These are phyloP conservation scores for Crenichthys baileyi DNA, from an alignment of 2,797 vertebrate genomes.

Conservation along the genomic window DNA sequence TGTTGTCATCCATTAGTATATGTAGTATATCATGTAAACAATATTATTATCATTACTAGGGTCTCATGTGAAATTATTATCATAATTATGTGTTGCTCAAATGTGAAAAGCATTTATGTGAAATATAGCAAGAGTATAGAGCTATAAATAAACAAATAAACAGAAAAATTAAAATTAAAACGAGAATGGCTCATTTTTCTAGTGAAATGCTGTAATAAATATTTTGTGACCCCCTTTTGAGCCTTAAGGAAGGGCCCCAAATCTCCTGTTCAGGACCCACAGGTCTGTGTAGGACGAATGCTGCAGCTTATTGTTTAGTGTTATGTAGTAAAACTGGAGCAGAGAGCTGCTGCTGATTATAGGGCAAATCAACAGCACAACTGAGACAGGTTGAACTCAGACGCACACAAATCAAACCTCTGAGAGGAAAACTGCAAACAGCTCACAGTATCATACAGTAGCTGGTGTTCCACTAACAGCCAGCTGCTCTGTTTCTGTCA, in stretches of 20 bases:
- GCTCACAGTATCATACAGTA: constrained; percentile 33
- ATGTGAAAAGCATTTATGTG: neutral
- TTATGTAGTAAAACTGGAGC: constrained; percentile 30
- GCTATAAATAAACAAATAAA: neutral
- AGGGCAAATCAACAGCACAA: constrained; percentile 40
- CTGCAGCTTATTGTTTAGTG: constrained; percentile 1
- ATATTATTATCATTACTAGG: neutral
- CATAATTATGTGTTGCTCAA: neutral
- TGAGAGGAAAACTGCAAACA: constrained; percentile 41
- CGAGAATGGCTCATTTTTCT: neutral
- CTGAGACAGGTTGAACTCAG: constrained; percentile 21
- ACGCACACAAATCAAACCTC: constrained; percentile 11
- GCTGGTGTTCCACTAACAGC: constrained; percentile 43
- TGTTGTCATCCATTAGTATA: neutral
- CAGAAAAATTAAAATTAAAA: neutral
- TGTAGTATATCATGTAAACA: neutral
- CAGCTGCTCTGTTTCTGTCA: constrained; percentile 63
- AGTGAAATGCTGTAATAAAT: neutral
- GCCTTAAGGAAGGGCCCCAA: neutral
- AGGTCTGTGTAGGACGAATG: neutral
- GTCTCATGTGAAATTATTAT: neutral
- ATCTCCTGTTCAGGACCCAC: neutral
- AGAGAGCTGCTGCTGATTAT: constrained; percentile 27
- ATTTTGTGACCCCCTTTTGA: neutral
- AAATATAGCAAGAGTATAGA: neutral